Base-by-base conservation (phyloP, 1,140 invertebrate species). In the Diorhabda elongata region DNA sequence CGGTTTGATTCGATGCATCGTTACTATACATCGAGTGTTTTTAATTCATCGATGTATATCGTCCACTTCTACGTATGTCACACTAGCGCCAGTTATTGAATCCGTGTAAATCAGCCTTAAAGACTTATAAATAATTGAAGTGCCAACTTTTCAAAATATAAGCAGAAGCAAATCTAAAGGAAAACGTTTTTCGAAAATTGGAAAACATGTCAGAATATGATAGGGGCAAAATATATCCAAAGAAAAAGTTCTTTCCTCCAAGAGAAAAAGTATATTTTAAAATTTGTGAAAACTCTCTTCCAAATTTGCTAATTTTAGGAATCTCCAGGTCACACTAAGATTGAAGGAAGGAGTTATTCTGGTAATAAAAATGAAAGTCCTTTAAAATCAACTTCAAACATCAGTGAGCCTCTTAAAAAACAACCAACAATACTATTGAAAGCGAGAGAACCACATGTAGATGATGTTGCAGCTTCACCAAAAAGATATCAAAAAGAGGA, bases 391-490 rank as follows among this genome's bases (percentile, higher is more conserved):
- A 66, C 69, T 44, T 66, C 62, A 5, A 60, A 7, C 41, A 44
- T 4, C 47, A 59, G 47, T 5, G 63, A 43, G 8, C 72, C 74
- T 47, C 61, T 68, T 5, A 79, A 78, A 71, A 80, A 80, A 69
- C 78, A 81, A 70, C 79, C 80, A 5, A 80, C 79, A 56, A 80
- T 81, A 66, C 71, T 81, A 42, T 67, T 79, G 58, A 81, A 81
- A 76, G 66, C 73, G n/a, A 69, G 77, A 70, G 78, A 80, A 66
- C 70, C 73, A 47, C 58, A 64, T 65, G 52, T 26, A 43, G 79
- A 80, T 63, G 78, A 80, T 44, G 47, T 70, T 59, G 58, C 71
- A 6, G 64, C 67, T 41, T 77, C 73, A 41, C 76, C 75, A 64
- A 79, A 78, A 73, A 61, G 69, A 61, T 42, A 60, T 62, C 75